Conservation (phyloP, 1,140 invertebrate genomes). For the Hylaeus volcanicus region DNA sequence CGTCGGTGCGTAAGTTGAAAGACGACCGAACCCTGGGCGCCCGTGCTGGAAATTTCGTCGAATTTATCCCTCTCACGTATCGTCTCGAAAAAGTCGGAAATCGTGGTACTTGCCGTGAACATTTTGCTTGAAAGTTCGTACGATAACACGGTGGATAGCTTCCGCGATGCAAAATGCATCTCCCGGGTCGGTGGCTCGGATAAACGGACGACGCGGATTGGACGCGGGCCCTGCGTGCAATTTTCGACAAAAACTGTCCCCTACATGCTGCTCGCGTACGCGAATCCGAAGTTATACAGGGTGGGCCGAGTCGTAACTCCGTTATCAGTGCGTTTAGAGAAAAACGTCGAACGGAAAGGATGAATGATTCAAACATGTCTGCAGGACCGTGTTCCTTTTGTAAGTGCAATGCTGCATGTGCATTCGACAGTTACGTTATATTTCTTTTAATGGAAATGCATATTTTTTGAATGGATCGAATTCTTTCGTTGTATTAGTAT, state of each 20-base stretch:
- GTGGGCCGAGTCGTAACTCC: too few species aligned
- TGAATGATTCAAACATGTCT: too few species aligned
- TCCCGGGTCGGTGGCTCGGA: background rate
- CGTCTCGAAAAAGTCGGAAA: constrained; percentile 1
- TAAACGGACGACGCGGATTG: background rate
- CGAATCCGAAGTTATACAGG: constrained; percentile 34
- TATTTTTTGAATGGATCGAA: too few species aligned
- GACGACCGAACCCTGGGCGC: background rate
- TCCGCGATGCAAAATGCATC: constrained; percentile 2
- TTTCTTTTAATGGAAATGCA: too few species aligned
- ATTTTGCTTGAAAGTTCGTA: background rate
- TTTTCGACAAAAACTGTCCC: constrained; percentile 19
- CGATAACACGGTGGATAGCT: background rate
- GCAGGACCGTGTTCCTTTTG: too few species aligned
- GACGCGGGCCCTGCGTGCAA: background rate
- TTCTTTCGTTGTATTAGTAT: too few species aligned
- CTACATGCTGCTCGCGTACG: constrained; percentile 5
- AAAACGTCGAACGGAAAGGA: too few species aligned
- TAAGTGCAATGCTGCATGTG: too few species aligned
- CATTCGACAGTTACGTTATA: too few species aligned
- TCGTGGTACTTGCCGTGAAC: background rate
- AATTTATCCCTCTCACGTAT: constrained; percentile 25
- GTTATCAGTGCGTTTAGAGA: too few species aligned
- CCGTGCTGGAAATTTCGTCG: background rate
- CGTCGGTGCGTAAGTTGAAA: background rate